Conservation (phyloP, 1,140 invertebrate genomes). For the Brachionus paranguensis region DNA sequence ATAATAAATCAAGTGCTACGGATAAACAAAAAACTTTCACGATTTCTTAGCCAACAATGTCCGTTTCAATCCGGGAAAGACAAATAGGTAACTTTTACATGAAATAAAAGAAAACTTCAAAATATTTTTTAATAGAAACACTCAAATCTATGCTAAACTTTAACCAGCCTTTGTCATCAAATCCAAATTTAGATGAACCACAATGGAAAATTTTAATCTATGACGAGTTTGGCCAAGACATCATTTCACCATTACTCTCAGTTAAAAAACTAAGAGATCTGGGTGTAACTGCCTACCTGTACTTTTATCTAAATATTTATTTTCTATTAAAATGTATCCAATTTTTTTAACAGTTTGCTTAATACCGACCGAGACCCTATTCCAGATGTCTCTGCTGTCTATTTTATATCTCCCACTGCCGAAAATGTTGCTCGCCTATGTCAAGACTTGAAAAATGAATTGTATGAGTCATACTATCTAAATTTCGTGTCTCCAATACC, state of each 20-base stretch:
- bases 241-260: constrained; percentile 90
- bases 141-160: constrained; percentile 39
- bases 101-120: not conserved
- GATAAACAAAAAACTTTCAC: not conserved
- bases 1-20: not conserved
- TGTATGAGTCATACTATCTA: constrained; percentile 87
- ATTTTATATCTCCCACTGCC: constrained; percentile 93
- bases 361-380: constrained; percentile 90
- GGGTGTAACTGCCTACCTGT: constrained; percentile 94
- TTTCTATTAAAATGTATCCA: constrained; percentile 38
- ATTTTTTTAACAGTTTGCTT: constrained; percentile 58
- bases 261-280: constrained; percentile 90
- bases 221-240: constrained; percentile 90
- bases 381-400: constrained; percentile 94
- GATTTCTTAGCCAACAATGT: not conserved
- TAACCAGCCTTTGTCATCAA: not conserved
- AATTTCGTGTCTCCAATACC: constrained; percentile 97
- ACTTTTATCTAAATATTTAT: constrained; percentile 48
- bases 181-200: not conserved
- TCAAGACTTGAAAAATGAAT: constrained; percentile 62
- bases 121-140: not conserved
- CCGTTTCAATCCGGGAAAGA: constrained; percentile 18
- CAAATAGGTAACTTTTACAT: constrained; percentile 13
- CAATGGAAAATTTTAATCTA: constrained; percentile 71
- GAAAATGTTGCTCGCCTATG: constrained; percentile 90